phyloP scores from a whole-genome alignment of 2,113 vertebrate species.

The Phainopepla nitens region DNA sequence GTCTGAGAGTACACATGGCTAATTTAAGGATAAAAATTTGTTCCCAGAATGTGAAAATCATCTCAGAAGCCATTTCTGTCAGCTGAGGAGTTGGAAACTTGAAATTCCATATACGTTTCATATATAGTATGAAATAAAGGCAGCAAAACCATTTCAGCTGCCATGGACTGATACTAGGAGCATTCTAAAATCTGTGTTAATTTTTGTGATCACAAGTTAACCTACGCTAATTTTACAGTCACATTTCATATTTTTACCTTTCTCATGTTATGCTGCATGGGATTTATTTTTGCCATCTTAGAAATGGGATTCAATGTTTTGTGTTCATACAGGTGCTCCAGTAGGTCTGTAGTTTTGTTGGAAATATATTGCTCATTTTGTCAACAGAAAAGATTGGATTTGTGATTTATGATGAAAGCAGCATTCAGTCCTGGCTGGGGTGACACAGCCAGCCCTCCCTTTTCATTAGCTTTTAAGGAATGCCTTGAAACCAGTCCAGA shows the following conservation, averaged over 20 bases:
- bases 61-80: slow-evolving; percentile 2
- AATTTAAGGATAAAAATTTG: background rate
- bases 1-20: background rate
- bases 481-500: background rate
- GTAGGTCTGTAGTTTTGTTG: background rate
- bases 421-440: background rate
- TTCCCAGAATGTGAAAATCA: background rate
- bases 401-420: background rate
- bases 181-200: background rate
- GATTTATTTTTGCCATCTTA: background rate
- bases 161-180: background rate
- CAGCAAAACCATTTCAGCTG: background rate
- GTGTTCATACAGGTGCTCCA: background rate
- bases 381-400: background rate
- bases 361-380: background rate
- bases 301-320: background rate
- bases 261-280: background rate
- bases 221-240: background rate
- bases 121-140: background rate
- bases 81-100: background rate
- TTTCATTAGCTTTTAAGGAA: background rate
- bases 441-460: background rate
- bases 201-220: background rate
- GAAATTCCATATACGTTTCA: background rate
- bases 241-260: background rate